phyloP scores from a whole-genome alignment of 2,888 invertebrate species.

The Epistrophe grossulariae region DNA sequence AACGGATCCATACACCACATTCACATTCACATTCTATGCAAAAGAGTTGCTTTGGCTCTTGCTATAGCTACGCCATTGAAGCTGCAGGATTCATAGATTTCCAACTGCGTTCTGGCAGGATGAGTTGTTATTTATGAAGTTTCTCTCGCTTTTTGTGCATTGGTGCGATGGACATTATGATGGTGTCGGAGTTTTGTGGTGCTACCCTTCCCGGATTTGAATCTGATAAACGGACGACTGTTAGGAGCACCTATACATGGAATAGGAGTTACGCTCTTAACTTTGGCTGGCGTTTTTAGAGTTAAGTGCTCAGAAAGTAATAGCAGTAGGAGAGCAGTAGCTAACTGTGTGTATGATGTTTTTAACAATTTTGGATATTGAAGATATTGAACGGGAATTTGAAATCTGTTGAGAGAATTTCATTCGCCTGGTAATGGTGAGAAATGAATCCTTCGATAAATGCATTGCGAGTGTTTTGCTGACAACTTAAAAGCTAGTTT shows the following conservation, averaged over 20 bases:
- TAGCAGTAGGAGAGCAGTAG: constrained; percentile 11
- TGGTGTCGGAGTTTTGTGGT: constrained; percentile 48
- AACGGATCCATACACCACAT: constrained; percentile 30
- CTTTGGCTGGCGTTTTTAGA: constrained; percentile 37
- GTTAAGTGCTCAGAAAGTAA: constrained; percentile 55
- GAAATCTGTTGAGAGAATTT: constrained; percentile 53
- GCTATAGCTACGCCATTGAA: not conserved
- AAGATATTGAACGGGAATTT: constrained; percentile 50
- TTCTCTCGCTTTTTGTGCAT: constrained; percentile 39
- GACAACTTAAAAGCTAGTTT: constrained; percentile 35
- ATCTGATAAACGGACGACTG: constrained; percentile 55
- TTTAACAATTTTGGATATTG: not conserved
- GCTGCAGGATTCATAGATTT: constrained; percentile 40
- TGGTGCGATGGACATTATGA: constrained; percentile 57
- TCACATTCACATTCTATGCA: constrained; percentile 46
- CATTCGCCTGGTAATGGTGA: constrained; percentile 45
- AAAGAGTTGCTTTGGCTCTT: not conserved
- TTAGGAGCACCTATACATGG: constrained; percentile 16
- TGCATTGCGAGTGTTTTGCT: constrained; percentile 31
- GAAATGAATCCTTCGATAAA: constrained; percentile 44
- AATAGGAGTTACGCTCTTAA: constrained; percentile 32
- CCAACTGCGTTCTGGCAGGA: constrained; percentile 42
- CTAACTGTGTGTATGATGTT: not conserved
- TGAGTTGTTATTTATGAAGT: constrained; percentile 68
- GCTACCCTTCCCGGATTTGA: constrained; percentile 8